Evolutionary conservation across 2,113 vertebrate species (phyloP).

Genomic region (Calcarius ornatus): DNA sequence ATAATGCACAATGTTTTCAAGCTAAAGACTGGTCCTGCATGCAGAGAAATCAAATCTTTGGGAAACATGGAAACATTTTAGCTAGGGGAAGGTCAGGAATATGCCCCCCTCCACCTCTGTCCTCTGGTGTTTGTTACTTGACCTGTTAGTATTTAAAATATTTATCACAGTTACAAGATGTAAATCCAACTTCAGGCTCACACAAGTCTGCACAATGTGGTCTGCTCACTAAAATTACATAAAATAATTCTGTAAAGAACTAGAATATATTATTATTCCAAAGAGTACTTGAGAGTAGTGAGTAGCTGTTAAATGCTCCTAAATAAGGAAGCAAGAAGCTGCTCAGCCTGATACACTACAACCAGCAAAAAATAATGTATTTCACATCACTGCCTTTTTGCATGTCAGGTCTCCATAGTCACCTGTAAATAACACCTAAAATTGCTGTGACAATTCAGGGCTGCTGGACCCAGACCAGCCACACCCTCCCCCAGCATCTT

Average conservation of each 20-base stretch:
- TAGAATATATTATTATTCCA: background rate
- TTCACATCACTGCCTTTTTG: background rate
- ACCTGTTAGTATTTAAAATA: background rate
- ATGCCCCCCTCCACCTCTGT: background rate
- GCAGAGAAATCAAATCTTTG: background rate
- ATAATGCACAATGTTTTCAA: background rate
- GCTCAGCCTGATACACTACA: fast-evolving
- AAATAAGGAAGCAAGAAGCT: background rate
- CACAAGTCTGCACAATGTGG: background rate
- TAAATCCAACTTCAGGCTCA: background rate
- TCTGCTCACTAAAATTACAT: background rate
- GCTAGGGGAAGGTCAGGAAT: background rate
- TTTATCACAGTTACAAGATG: background rate
- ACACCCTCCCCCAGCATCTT: background rate
- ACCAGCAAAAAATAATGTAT: background rate
- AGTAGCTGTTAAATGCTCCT: background rate
- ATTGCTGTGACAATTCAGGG: background rate
- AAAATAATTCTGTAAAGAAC: background rate
- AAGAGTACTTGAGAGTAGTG: background rate
- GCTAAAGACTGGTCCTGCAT: background rate
- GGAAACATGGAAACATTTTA: background rate
- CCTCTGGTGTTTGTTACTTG: background rate
- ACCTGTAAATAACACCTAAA: background rate
- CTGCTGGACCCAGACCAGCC: background rate
- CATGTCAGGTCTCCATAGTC: background rate